Base-by-base conservation (phyloP, 2,113 vertebrate species). In the Prunella himalayana region DNA sequence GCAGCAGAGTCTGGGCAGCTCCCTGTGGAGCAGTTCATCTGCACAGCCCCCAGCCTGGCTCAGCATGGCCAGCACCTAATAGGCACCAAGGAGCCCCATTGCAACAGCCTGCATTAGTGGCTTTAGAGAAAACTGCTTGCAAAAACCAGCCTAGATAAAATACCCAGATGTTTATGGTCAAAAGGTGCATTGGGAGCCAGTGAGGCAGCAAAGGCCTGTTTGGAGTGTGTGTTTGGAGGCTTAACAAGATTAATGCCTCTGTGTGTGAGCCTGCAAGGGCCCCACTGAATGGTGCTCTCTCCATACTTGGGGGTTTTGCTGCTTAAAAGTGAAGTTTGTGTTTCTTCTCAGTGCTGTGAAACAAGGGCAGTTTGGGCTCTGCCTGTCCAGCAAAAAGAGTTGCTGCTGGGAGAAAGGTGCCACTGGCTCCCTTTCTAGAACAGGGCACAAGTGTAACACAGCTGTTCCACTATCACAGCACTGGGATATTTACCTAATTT, bases 111-210 rank as follows among this genome's bases (percentile, higher is more conserved):
- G 61, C 91, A 66, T 95, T 95, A 92, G 90, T 80, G 76, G 31
- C 87, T 94, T 83, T 90, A 88, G 90, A 88, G 95, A 59, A 96
- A 95, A 86, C 33, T 42, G 93, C 94, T 71, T 80, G 78, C 85
- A 88, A 77, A 95, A 86, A 86, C 70, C 93, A 88, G 90, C 88
- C 85, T 42, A 90, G 85, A 95, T 97, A 93, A 97, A 96, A 92
- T 75, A 95, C 66, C 92, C 92, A 88, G 75, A 94, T 94, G 93
- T 97, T 95, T 96, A 96, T 90, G 93, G 85, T 30, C 95, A 93
- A 54, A 92, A 94, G 75, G 93, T 92, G 94, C 35, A 94, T 88
- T 95, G 93, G 96, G 93, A 96, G 90, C 66, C 82, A 31, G 87
- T 21, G 54, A 96, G 90, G 92, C 94, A 93, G 92, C 41, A 18